A percentile compares a stretch with the other conserved stretches of the same genome.
These are phyloP conservation scores for Xanthorhoe designata DNA, from an alignment of 2,888 invertebrate genomes.

Conservation along the genomic window DNA sequence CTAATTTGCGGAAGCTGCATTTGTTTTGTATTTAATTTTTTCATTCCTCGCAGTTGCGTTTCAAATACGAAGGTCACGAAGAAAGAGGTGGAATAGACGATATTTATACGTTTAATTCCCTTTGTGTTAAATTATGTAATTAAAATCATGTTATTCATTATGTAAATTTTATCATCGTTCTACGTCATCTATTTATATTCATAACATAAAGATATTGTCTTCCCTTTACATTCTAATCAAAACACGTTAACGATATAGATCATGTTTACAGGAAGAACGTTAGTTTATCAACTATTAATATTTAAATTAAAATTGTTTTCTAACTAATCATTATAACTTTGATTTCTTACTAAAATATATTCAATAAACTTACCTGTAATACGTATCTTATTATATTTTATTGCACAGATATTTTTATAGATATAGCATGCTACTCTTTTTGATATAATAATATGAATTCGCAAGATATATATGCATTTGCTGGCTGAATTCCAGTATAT, in stretches of 20 bases:
- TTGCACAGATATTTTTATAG: conserved; percentile 38
- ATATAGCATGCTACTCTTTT: neutral
- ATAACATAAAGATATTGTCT: conserved; percentile 11
- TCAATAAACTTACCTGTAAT: conserved; percentile 56
- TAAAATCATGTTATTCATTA: too few species aligned
- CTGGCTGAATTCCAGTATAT: conserved; percentile 4
- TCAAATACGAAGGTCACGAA: too few species aligned
- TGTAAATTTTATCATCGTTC: neutral
- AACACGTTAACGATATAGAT: conserved; percentile 29
- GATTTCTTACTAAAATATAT: conserved; percentile 52
- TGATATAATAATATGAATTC: neutral
- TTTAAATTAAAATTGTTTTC: conserved; percentile 70
- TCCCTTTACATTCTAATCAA: conserved; percentile 20
- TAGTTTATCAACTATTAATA: conserved; percentile 58
- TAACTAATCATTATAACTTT: conserved; percentile 63
- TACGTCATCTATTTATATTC: conserved; percentile 3
- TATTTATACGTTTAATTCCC: too few species aligned
- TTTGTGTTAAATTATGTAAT: too few species aligned
- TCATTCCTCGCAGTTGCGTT: too few species aligned
- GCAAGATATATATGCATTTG: neutral
- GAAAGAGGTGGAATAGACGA: too few species aligned
- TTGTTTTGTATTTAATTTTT: too few species aligned
- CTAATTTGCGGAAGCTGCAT: neutral
- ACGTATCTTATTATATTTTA: conserved; percentile 44
- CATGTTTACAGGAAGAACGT: conserved; percentile 63